Percentiles rank a stretch among this genome's conserved stretches.
Conservation (phyloP, 1,140 invertebrate species). For the Vanessa tameamea region DNA sequence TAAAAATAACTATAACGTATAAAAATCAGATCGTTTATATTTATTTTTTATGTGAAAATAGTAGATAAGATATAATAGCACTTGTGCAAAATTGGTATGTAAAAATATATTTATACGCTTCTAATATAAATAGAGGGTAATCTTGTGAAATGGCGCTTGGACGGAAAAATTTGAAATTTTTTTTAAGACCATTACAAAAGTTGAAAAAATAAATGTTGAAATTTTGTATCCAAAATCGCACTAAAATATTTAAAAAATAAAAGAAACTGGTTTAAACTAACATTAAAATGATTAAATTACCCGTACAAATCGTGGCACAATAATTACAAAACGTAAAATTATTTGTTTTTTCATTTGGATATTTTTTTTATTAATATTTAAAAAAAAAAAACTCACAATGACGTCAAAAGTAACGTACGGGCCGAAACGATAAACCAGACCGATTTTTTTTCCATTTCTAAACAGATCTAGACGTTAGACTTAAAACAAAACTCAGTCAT, state of each 20-base stretch:
- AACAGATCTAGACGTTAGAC: constrained; percentile 66
- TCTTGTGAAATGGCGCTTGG: constrained; percentile 25
- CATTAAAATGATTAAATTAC: constrained; percentile 54
- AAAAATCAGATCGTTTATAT: constrained; percentile 42
- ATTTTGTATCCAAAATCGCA: not conserved
- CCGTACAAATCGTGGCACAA: constrained; percentile 71
- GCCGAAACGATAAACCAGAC: constrained; percentile 41
- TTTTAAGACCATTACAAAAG: constrained; percentile 19
- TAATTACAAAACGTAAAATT: constrained; percentile 44
- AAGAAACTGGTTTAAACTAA: constrained; percentile 41
- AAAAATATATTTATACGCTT: constrained; percentile 3
- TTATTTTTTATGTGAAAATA: constrained; percentile 12
- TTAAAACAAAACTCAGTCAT: constrained; percentile 67
- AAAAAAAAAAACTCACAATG: constrained; percentile 8
- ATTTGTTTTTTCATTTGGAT: constrained; percentile 32
- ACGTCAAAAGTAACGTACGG: constrained; percentile 54
- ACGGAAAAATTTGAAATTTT: constrained; percentile 24
- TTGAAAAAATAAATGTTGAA: constrained; percentile 6
- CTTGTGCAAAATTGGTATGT: constrained; percentile 8
- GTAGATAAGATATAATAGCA: not conserved
- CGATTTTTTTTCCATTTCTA: constrained; percentile 27
- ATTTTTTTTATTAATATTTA: constrained; percentile 17
- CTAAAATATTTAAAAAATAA: constrained; percentile 11
- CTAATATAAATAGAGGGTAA: constrained; percentile 4
- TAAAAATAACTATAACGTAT: constrained; percentile 33